Evolutionary conservation across 2,888 invertebrate genomes (phyloP).

Genomic region (Lycophotia porphyrea): DNA sequence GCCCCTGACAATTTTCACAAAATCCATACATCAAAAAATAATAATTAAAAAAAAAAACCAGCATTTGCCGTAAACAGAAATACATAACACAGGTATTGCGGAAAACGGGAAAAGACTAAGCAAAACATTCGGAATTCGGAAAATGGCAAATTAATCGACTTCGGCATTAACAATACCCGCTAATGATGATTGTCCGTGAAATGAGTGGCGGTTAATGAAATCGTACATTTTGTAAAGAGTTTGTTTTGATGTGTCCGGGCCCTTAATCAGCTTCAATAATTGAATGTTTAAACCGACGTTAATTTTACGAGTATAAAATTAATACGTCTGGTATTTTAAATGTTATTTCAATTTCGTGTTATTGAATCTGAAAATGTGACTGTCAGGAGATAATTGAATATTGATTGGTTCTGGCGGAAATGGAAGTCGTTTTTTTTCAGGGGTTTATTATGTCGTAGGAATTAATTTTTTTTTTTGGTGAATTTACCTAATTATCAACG

Average conservation of each 20-base stretch:
- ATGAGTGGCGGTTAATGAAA: slow-evolving; percentile 81
- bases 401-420: slow-evolving; percentile 30
- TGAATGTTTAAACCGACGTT: slow-evolving; percentile 63
- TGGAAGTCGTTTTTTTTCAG: slow-evolving; percentile 13
- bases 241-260: slow-evolving; percentile 70
- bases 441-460: neutral
- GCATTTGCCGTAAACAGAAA: slow-evolving; percentile 28
- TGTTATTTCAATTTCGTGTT: slow-evolving; percentile 46
- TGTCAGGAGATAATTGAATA: slow-evolving; percentile 30
- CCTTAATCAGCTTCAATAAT: slow-evolving; percentile 64
- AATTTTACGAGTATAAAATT: slow-evolving; percentile 48
- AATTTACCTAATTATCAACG: neutral
- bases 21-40: neutral
- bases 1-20: neutral
- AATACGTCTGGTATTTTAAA: slow-evolving; percentile 51
- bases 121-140: slow-evolving; percentile 72
- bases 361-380: slow-evolving; percentile 44
- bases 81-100: slow-evolving; percentile 40
- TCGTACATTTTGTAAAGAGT: slow-evolving; percentile 81
- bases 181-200: slow-evolving; percentile 83
- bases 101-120: slow-evolving; percentile 68
- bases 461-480: too few species aligned
- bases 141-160: slow-evolving; percentile 86
- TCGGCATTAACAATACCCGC: slow-evolving; percentile 83
- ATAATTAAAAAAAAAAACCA: slow-evolving; percentile 29